phyloP scores from a whole-genome alignment of 2,113 vertebrate genomes.

The Gambusia holbrooki region DNA sequence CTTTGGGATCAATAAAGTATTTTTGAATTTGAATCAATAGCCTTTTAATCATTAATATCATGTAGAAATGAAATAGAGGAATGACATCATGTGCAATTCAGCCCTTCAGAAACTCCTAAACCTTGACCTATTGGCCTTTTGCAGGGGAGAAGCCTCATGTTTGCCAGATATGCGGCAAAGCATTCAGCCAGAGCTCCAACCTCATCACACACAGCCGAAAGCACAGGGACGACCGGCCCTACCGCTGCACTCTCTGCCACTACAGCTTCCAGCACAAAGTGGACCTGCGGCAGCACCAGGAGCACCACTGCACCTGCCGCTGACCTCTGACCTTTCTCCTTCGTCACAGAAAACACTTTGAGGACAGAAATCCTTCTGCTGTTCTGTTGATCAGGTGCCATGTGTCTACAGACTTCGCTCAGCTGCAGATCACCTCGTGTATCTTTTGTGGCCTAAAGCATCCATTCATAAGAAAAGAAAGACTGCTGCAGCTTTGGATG shows the following conservation, averaged over 20 bases:
- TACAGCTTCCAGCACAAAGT: slow-evolving; percentile 52
- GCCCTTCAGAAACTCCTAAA: background rate
- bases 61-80: too few species aligned
- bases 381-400: background rate
- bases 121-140: background rate
- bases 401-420: background rate
- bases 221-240: slow-evolving; percentile 64
- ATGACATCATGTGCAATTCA: background rate
- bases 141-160: slow-evolving; percentile 81
- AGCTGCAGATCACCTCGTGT: too few species aligned
- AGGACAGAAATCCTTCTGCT: slow-evolving; percentile 14
- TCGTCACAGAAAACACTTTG: background rate
- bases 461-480: background rate
- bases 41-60: too few species aligned
- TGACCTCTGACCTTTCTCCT: slow-evolving; percentile 6
- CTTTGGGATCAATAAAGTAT: too few species aligned
- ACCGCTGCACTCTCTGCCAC: slow-evolving; percentile 63
- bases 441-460: too few species aligned
- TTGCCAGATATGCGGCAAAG: slow-evolving; percentile 79
- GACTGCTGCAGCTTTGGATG: too few species aligned
- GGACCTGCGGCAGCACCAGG: slow-evolving; percentile 64
- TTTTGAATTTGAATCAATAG: too few species aligned
- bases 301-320: slow-evolving; percentile 46
- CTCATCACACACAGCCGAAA: slow-evolving; percentile 82
- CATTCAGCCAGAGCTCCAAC: slow-evolving; percentile 83